phyloP scores from a whole-genome alignment of 2,888 invertebrate species.

The Cordilura impudica region DNA sequence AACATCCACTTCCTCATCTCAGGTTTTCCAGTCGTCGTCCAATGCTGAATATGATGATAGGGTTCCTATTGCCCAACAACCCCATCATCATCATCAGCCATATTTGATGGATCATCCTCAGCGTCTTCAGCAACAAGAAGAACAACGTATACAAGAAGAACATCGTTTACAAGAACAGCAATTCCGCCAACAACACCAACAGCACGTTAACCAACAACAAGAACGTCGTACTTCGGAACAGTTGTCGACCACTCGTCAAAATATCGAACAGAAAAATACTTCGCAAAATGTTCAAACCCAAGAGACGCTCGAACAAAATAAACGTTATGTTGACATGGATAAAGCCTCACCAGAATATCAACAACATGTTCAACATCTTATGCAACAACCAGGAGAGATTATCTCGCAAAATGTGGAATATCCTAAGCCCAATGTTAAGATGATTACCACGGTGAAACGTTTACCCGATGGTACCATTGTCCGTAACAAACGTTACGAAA shows the following conservation, averaged over 20 bases:
- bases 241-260: constrained; percentile 72
- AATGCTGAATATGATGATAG: constrained; percentile 68
- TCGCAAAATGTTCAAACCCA: constrained; percentile 72
- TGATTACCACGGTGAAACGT: constrained; percentile 83
- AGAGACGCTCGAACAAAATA: constrained; percentile 71
- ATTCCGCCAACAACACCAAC: constrained; percentile 73
- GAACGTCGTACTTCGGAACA: constrained; percentile 72
- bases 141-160: constrained; percentile 76
- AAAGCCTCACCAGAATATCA: constrained; percentile 76
- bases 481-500: constrained; percentile 84
- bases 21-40: constrained; percentile 73
- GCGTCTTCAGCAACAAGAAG: constrained; percentile 71
- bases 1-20: constrained; percentile 73
- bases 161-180: constrained; percentile 69
- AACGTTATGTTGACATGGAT: constrained; percentile 75
- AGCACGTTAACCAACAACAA: constrained; percentile 73
- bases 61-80: constrained; percentile 55
- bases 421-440: constrained; percentile 83
- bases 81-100: constrained; percentile 43
- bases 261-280: constrained; percentile 65
- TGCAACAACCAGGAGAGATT: constrained; percentile 78
- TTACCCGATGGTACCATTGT: constrained; percentile 83
- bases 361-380: constrained; percentile 73
- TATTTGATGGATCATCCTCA: constrained; percentile 66
- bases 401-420: constrained; percentile 81